Evolutionary conservation across 2,888 invertebrate species (phyloP).

Genomic region (Embidobia sp.): DNA sequence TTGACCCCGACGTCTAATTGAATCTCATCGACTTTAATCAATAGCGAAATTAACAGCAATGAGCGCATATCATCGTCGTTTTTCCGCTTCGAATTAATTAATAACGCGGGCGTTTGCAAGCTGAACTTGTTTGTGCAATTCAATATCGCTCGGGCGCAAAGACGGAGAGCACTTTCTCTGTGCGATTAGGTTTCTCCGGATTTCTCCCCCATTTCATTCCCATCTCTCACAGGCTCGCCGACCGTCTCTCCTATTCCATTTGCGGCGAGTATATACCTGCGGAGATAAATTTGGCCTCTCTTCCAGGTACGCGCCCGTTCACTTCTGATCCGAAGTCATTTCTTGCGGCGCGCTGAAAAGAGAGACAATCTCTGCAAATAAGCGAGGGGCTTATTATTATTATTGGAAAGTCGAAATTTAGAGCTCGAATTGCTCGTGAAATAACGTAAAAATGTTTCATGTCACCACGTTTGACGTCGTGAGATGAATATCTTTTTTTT

Average conservation of each 20-base stretch:
- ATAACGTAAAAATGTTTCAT: too few species aligned
- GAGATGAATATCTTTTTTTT: too few species aligned
- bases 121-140: conserved; percentile 57
- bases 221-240: conserved; percentile 15
- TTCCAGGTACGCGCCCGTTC: conserved; percentile 35
- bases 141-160: too few species aligned
- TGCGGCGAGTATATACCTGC: conserved; percentile 35
- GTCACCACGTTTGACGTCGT: too few species aligned
- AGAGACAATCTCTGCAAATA: too few species aligned
- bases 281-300: conserved; percentile 32
- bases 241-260: conserved; percentile 38
- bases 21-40: conserved; percentile 25
- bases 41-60: conserved; percentile 38
- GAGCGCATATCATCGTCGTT: conserved; percentile 28
- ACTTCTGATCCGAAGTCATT: conserved; percentile 2
- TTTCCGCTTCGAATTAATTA: conserved; percentile 42
- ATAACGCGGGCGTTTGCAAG: conserved; percentile 35
- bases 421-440: too few species aligned
- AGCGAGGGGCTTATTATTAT: too few species aligned
- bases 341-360: neutral
- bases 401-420: too few species aligned
- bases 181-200: conserved; percentile 53
- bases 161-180: conserved; percentile 46
- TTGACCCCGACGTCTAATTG: conserved; percentile 34
- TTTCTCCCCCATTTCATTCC: conserved; percentile 16